phyloP scores from a whole-genome alignment of 2,888 invertebrate species.

The Scaptodrosophila latifasciaeformis region DNA sequence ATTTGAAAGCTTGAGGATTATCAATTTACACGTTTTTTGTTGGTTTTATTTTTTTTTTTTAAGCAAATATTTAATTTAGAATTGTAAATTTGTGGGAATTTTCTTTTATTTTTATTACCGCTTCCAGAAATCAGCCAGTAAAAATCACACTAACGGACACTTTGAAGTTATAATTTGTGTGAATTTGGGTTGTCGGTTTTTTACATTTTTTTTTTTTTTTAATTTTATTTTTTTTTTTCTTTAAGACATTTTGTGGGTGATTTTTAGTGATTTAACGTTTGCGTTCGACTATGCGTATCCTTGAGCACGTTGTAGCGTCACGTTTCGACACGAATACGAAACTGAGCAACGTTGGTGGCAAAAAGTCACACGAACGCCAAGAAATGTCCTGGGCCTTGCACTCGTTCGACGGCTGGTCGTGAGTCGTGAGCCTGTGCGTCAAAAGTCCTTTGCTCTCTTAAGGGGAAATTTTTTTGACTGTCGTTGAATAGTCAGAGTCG shows the following conservation, averaged over 20 bases:
- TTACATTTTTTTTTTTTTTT: not conserved
- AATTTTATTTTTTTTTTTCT: not conserved
- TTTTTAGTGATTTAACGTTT: not conserved
- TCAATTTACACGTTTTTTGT: not conserved
- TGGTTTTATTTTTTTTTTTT: not conserved
- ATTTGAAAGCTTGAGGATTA: not conserved
- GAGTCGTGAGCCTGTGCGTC: constrained; percentile 6
- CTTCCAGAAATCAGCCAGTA: no score
- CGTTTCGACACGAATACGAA: constrained; percentile 76
- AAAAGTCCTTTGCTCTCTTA: constrained; percentile 2
- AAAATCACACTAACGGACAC: no score
- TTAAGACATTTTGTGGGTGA: constrained; percentile 1
- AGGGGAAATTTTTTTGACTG: constrained; percentile 51
- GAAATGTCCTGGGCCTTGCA: constrained; percentile 51
- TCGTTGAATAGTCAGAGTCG: no score
- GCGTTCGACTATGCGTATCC: constrained; percentile 59
- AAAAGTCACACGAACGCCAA: constrained; percentile 59
- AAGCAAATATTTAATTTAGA: no score
- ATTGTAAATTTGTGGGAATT: no score
- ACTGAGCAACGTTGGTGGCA: constrained; percentile 70
- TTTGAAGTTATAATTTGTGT: no score
- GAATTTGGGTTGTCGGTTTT: no score
- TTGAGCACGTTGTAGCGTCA: constrained; percentile 72
- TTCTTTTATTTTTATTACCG: no score
- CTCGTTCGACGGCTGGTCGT: constrained; percentile 44